Evolutionary conservation across 2,888 invertebrate genomes (phyloP), one percentile per base, ranked within the genome.

Genomic region (Cheilosia urbana): DNA sequence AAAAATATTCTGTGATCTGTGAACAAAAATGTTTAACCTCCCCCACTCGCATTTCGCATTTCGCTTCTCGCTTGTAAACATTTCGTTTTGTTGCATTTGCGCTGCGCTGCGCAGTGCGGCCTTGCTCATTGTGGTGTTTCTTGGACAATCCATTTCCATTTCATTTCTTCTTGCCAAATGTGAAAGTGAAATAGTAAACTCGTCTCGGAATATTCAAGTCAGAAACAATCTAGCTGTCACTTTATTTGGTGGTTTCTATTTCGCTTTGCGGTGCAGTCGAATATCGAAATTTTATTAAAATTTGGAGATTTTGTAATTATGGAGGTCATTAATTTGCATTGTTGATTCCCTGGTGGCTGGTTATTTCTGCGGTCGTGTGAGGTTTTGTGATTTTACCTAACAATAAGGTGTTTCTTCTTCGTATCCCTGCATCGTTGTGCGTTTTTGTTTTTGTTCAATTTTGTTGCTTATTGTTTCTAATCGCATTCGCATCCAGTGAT

Each of bases 61-160:
- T n/a, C n/a, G n/a, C n/a, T n/a, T n/a, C n/a, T n/a, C n/a, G 77
- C 68, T 69, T 77, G 77, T 77, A 77, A 68, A 77, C 68, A 77
- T 62, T 77, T 58, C 19, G 4, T 60, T 27, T 49, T 30, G 15
- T 47, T 24, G 51, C 24, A 47, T 19, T 7, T 7, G 47, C 7
- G 24, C 27, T 17, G 53, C 15, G 15, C 45, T 71, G 37, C 51
- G 60, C 60, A 6, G 45, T 4, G 27, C 60, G 49, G 53, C 62
- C 51, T 27, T 37, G 24, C 24, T 55, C 13, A 2, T 13, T 13
- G 0, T 13, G 34, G 11, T 34, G 1, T 45, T 7, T 1, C 17
- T n/a, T n/a, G 13, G 42, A 42, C 30, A 30, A 4, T 13, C 3
- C 30, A 53, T 37, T 51, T n/a, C n/a, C n/a, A n/a, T n/a, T n/a